Evolutionary conservation across 2,113 vertebrate species (phyloP), one percentile per base, ranked within the genome.

Genomic region (Amazona guildingii): DNA sequence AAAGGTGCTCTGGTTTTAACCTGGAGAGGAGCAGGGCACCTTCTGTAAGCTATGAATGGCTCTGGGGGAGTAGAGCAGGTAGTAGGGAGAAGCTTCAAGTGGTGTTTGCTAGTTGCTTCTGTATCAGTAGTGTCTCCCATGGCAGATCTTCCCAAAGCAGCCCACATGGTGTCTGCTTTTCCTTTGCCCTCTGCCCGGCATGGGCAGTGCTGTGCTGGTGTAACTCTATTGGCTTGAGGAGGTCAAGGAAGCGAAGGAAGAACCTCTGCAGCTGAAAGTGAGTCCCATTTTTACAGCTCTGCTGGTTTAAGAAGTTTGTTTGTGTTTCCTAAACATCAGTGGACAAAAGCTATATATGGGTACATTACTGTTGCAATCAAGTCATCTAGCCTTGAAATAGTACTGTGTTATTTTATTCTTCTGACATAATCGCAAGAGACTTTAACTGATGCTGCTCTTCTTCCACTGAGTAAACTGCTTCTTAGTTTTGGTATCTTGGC

Each of bases 81-180:
- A 41, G 19, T 14, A 33, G 35, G 13, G 43, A 54, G 39, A 9
- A 76, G 63, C 18, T 72, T 24, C 48, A 44, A 17, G 11, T 31
- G 20, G 33, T 77, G 73, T 52, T 73, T 2, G 2, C 24, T 19
- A 5, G 8, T 29, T 78, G 7, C 12, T 89, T 48, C 49, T 29
- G 1, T 29, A 33, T 48, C 48, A 10, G 0, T 16, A 18, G 9
- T 35, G 24, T 66, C 27, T 74, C 52, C 48, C 4, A 1, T 10
- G 43, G 25, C 24, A 66, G 35, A 15, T 67, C 66, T 70, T 49
- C 46, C 55, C 49, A 20, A 52, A 81, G 33, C n/a, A 81, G 9
- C 39, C 59, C 1, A 2, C 23, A 1, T 0, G 8, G 18, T 11
- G 11, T 15, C 25, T 67, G 16, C n/a, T 52, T 48, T 55, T 59